Evolutionary conservation across 1,140 invertebrate genomes (phyloP).

Genomic region (Drosophila pectinifera): DNA sequence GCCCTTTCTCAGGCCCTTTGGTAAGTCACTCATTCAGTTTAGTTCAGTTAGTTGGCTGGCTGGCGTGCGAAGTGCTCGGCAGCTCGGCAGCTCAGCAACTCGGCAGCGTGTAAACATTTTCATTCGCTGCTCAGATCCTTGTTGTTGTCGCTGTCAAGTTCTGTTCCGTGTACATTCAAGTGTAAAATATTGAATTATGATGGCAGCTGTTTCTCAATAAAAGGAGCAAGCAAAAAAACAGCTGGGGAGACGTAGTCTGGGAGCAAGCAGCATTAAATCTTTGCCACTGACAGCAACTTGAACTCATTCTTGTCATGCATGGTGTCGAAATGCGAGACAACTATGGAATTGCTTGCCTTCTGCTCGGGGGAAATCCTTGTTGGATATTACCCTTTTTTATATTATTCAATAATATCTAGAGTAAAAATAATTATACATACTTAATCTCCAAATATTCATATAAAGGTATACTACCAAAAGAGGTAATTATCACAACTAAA

Average conservation of each 20-base stretch:
- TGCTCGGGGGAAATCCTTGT: neutral
- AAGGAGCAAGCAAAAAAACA: conserved; percentile 21
- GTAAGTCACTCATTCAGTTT: conserved; percentile 30
- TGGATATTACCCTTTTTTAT: neutral
- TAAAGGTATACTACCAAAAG: neutral
- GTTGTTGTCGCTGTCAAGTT: conserved; percentile 67
- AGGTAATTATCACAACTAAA: neutral
- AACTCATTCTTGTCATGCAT: conserved; percentile 78
- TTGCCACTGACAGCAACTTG: conserved; percentile 74
- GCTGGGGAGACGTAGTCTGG: neutral
- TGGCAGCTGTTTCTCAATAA: conserved; percentile 82
- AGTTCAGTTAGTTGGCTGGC: conserved; percentile 40
- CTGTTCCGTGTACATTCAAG: conserved; percentile 77
- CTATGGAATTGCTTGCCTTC: conserved; percentile 27
- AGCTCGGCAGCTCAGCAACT: conserved; percentile 37
- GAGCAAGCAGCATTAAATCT: conserved; percentile 69
- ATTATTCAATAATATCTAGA: neutral
- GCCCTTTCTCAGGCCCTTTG: conserved; percentile 12
- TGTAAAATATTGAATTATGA: conserved; percentile 83
- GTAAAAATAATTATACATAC: neutral
- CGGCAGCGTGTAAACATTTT: conserved; percentile 80
- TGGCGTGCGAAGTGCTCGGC: conserved; percentile 55
- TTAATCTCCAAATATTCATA: no score
- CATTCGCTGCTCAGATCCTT: conserved; percentile 53
- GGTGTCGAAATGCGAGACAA: conserved; percentile 41